A percentile compares a stretch with the other conserved stretches of the same genome.
phyloP scores from a whole-genome alignment of 2,113 vertebrate species.

The Todiramphus chloris region DNA sequence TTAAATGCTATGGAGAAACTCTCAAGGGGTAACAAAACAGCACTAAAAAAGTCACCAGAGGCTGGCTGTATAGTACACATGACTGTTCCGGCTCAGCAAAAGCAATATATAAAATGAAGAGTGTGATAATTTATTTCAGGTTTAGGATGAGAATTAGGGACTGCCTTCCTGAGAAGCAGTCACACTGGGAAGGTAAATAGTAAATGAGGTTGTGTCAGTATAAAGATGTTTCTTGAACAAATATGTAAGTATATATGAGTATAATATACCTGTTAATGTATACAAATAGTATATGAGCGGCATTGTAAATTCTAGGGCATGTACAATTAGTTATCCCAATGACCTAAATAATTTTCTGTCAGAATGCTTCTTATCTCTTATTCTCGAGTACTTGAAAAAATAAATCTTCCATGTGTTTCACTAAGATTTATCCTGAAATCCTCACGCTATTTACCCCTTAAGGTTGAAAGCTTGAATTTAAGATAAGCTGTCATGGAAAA shows the following conservation, averaged over 20 bases:
- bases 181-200: neutral
- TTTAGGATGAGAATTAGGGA: neutral
- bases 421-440: constrained; percentile 38
- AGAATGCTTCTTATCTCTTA: neutral
- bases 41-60: neutral
- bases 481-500: constrained; percentile 32
- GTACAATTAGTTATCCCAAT: constrained; percentile 1
- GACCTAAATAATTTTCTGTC: constrained; percentile 37
- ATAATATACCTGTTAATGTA: neutral
- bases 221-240: neutral
- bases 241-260: neutral
- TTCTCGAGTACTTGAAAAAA: too few species aligned
- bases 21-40: neutral
- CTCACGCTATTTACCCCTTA: constrained; percentile 45
- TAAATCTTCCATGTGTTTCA: constrained; percentile 25
- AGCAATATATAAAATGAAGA: neutral
- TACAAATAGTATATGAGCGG: neutral
- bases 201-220: neutral
- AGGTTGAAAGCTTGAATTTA: constrained; percentile 40
- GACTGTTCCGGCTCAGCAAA: neutral
- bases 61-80: neutral
- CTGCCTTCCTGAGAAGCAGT: neutral
- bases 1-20: neutral
- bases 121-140: neutral
- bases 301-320: neutral